phyloP scores from a whole-genome alignment of 2,113 vertebrate genomes.

The Fulmarus glacialis region DNA sequence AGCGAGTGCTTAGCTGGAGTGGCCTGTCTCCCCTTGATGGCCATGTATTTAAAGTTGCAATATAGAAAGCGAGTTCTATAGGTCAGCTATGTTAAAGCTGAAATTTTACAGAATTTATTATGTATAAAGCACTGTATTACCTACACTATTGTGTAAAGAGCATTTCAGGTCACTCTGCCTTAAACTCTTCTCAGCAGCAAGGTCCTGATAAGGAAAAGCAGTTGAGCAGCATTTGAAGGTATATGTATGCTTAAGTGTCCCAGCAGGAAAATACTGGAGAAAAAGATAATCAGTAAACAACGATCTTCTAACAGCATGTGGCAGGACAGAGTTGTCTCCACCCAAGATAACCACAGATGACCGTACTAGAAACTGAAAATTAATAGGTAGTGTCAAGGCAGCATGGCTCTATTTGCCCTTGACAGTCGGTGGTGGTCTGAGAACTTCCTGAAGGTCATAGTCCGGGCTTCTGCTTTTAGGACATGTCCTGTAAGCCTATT shows the following conservation, averaged over 20 bases:
- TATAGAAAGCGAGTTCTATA: background rate
- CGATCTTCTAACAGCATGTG: background rate
- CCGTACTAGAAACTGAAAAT: background rate
- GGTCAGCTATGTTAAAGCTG: background rate
- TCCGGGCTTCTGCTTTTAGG: background rate
- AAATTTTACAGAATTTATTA: background rate
- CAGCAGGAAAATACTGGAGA: background rate
- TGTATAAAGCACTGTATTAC: background rate
- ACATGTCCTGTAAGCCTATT: background rate
- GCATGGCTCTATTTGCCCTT: background rate
- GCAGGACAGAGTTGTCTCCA: background rate
- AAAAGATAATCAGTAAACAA: background rate
- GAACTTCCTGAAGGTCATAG: slow-evolving; percentile 19
- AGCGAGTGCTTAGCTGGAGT: background rate
- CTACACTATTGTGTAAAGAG: too few species aligned
- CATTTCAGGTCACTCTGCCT: background rate
- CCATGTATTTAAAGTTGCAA: background rate
- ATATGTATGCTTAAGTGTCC: background rate
- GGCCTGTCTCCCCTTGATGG: background rate
- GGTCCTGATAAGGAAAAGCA: background rate
- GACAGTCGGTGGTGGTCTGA: background rate
- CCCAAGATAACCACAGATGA: background rate
- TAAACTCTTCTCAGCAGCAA: background rate
- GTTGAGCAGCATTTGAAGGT: background rate
- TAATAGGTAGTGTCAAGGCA: background rate